phyloP scores from a whole-genome alignment of 2,888 invertebrate species.

The Helleia helle region DNA sequence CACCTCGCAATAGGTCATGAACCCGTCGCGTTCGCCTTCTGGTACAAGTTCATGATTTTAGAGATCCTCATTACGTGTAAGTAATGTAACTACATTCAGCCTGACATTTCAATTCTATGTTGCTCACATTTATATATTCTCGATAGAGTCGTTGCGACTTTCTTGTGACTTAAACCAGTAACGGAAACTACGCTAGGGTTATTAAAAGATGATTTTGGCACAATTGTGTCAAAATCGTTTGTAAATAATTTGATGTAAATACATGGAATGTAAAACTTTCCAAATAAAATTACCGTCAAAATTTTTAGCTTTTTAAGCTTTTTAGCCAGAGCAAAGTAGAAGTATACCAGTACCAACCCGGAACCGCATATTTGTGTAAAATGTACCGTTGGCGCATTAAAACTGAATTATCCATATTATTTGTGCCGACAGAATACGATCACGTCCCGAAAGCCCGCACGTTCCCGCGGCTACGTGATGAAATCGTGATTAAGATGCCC shows the following conservation, averaged over 20 bases:
- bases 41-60: background rate
- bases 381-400: slow-evolving; percentile 11
- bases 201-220: too few relatives aligned
- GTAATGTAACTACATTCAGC: background rate
- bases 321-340: too few relatives aligned
- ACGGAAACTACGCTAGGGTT: too few relatives aligned
- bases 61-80: background rate
- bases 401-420: slow-evolving; percentile 11
- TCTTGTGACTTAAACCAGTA: too few relatives aligned
- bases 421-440: slow-evolving; percentile 16
- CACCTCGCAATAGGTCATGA: slow-evolving; percentile 27
- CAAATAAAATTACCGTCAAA: too few relatives aligned
- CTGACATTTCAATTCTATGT: slow-evolving; percentile 1
- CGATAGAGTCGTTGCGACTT: too few relatives aligned
- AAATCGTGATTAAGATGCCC: slow-evolving; percentile 11
- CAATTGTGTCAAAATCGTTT: too few relatives aligned
- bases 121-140: background rate
- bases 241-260: too few relatives aligned
- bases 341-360: too few relatives aligned
- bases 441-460: slow-evolving; percentile 18
- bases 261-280: too few relatives aligned
- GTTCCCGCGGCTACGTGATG: slow-evolving; percentile 12
- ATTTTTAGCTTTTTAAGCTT: too few relatives aligned
- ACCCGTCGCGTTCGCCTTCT: slow-evolving; percentile 18
- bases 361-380: background rate